Evolutionary conservation across 2,888 invertebrate genomes (phyloP), one percentile per base, ranked within the genome.

Genomic region (Ligdia adustata): DNA sequence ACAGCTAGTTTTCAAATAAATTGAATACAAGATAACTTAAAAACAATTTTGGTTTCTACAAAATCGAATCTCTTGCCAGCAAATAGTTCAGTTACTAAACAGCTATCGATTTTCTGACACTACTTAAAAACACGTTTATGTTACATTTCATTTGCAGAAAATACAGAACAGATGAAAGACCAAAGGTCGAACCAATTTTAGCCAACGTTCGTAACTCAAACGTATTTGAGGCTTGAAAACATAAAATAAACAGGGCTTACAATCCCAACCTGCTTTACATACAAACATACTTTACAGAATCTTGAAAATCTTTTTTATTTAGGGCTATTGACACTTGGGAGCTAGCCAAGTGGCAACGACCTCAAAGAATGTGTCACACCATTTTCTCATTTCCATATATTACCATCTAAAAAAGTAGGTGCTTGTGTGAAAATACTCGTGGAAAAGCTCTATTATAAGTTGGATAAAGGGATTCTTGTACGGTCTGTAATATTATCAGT

Each of bases 331-430:
- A 33, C 22, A 16, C 24, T 43, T 42, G 48, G 48, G 4, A 24
- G n/a, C 22, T 12, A 39, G 48, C 48, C 48, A 49, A 49, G 28
- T 37, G 38, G 32, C 42, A 28, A 33, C 33, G 33, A 49, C 42
- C 48, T 13, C 9, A 2, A 28, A 38, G 9, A 42, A 43, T 49
- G 33, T 49, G 42, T 49, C 38, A 42, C 38, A 39, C 38, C 11
- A 38, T 38, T 38, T 31, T 34, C 42, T 42, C 42, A 49, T 43
- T 49, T 28, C 18, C 48, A 49, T 43, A 33, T 9, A 38, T 42
- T 38, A 49, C 38, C 33, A 49, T 49, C 33, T 9, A 49, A 38
- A 42, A 16, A 9, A 41, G 42, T 37, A 28, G 18, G 31, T n/a
- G n/a, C n/a, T n/a, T n/a, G n/a, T 26, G 7, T 26, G 34, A 15